These are phyloP conservation scores for Hypsopygia costalis DNA, from an alignment of 2,888 invertebrate genomes.

Conservation along the genomic window DNA sequence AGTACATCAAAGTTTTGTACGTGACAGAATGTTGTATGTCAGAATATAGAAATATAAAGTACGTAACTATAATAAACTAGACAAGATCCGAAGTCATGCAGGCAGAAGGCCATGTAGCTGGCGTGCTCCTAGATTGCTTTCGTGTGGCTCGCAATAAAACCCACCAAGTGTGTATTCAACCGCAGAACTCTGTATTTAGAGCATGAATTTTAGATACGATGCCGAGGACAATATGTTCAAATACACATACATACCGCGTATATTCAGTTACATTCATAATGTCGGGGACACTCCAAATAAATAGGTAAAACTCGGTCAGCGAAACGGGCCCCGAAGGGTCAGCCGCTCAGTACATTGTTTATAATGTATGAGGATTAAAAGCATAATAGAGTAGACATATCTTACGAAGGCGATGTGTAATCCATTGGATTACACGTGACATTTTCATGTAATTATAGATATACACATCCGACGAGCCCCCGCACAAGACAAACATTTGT, in stretches of 20 bases:
- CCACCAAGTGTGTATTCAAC: slow-evolving; percentile 43
- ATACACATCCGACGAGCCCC: no score
- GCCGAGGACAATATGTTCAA: slow-evolving; percentile 5
- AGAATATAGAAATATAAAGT: no score
- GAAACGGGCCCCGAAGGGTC: slow-evolving; percentile 8
- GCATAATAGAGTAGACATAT: background rate
- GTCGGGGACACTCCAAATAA: slow-evolving; percentile 7
- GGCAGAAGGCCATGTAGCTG: slow-evolving; percentile 11
- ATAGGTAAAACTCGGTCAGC: slow-evolving; percentile 11
- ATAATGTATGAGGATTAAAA: slow-evolving; percentile 2
- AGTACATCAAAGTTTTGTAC: no score
- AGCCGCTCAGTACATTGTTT: background rate
- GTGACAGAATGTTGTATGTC: no score
- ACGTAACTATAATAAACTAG: no score
- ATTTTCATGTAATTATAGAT: no score
- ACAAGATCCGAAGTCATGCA: background rate
- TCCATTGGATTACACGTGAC: background rate
- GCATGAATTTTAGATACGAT: slow-evolving; percentile 53
- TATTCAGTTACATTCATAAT: slow-evolving; percentile 9
- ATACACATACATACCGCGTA: slow-evolving; percentile 2
- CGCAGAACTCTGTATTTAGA: slow-evolving; percentile 47
- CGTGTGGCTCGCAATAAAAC: slow-evolving; percentile 57
- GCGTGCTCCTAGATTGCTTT: slow-evolving; percentile 44
- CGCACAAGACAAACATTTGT: no score
- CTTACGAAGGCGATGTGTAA: background rate